Evolutionary conservation across 1,140 invertebrate species (phyloP), one percentile per base, ranked within the genome.

Genomic region (Hycleus phaleratus): DNA sequence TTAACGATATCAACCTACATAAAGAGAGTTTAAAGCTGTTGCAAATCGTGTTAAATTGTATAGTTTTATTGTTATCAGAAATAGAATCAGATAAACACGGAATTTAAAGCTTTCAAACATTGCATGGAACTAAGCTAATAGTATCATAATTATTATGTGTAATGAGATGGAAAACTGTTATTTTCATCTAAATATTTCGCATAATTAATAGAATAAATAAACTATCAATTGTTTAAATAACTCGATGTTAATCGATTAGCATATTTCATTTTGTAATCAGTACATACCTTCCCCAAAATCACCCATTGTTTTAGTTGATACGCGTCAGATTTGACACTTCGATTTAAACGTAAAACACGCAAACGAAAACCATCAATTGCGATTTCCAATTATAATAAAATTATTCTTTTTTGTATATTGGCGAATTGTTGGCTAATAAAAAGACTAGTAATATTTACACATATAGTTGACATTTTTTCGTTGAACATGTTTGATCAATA

Each of bases 271-370:
- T 42, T 6, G 25, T 46, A 47, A 5, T 39, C 52, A 12, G 12
- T 42, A 62, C 64, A 56, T 58, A 71, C 69, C 69, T 67, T 71
- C 69, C 18, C 69, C 69, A 50, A 71, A 69, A 61, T 71, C 69
- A 26, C 60, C 65, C 69, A 71, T 71, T 56, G n/a, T 48, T 49
- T 24, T 12, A 12, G n/a, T 25, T 46, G 47, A 54, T 45, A 56
- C 39, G 42, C 46, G 52, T 64, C 59, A 64, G 53, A 61, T 11
- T 26, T 52, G 62, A 64, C 62, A 61, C 62, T 64, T 56, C 52
- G 58, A 60, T 60, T 60, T 54, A 50, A 54, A 39, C 18, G 51
- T 59, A 10, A 54, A 61, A 53, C 62, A 64, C 59, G 62, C 62
- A 60, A 64, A 32, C 32, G 18, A 18, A 18, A 32, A 7, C 7